Base-by-base conservation (phyloP, 2,888 invertebrate species). In the Onthophagus sagittarius region DNA sequence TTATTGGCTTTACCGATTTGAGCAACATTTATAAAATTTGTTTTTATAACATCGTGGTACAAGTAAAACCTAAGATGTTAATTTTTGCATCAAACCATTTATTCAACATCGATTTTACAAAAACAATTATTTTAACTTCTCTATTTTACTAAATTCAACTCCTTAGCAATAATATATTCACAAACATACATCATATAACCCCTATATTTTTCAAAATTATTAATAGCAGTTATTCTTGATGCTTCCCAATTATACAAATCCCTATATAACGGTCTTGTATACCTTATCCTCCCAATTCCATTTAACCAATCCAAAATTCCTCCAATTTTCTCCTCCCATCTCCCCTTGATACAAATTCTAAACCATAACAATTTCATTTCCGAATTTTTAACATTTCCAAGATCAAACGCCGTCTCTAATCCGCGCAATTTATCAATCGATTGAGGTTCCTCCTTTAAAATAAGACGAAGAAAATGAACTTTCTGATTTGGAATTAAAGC, bases 251-350 rank as follows among this genome's bases (percentile, higher is more conserved):
- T 88, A 79, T 92, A 94, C 73, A 97, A 86, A 82, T 95, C 95
- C 75, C 94, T 90, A 85, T 96, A 97, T 69, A 98, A 87, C 1
- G 97, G 96, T 39, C 95, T 88, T 0, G 94, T 92, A 85, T 91
- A 98, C 84, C 98, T 98, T 94, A 97, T 94, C 72, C 98, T 89
- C 39, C 97, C 97, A 81, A 94, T 92, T 14, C 90, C 89, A 78
- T 93, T 94, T 6, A 95, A 90, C 87, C 97, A 97, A 14, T 89
- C 83, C 72, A 97, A 86, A 0, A 92, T 92, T 13, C 89, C 88
- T 0, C 88, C 85, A 53, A 97, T 85, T 80, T 90, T 90, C 0
- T 88, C 86, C 31, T 88, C 85, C 88, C 95, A 92, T 72, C 88
- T 88, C 9, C 92, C 91, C 82, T 90, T 91, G n/a, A 97, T 86